Evolutionary conservation across 2,797 vertebrate genomes (phyloP).

Genomic region (Alcedo atthis): DNA sequence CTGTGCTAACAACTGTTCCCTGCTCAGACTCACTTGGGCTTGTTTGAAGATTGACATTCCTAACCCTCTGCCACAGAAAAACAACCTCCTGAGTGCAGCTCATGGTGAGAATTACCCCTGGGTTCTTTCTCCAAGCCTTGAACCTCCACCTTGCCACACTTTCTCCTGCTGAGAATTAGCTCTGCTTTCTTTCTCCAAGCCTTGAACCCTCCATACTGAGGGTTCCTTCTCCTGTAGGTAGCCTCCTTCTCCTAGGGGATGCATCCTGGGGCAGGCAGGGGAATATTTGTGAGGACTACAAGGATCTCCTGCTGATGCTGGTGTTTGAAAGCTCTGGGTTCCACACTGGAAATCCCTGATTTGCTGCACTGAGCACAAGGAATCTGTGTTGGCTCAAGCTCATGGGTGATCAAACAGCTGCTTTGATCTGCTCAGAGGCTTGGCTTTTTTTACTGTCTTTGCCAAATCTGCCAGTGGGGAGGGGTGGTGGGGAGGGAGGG

Average conservation of each 20-base stretch:
- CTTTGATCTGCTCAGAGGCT: not conserved
- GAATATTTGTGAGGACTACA: not conserved
- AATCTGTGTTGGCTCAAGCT: not conserved
- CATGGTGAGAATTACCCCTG: not conserved
- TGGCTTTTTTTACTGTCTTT: slow-evolving; percentile 12
- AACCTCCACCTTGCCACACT: not conserved
- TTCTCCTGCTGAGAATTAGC: not conserved
- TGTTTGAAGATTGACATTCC: not conserved
- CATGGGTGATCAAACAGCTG: not conserved
- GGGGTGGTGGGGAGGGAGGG: not conserved
- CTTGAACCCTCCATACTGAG: not conserved
- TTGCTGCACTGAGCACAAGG: not conserved
- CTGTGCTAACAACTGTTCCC: not conserved
- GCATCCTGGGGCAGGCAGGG: not conserved
- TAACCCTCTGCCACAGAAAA: not conserved
- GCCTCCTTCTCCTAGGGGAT: not conserved
- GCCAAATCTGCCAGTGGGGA: not conserved
- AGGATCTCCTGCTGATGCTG: not conserved
- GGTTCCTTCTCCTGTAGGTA: not conserved
- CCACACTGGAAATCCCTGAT: not conserved
- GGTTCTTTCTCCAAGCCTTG: not conserved
- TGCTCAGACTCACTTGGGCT: not conserved
- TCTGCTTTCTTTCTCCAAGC: not conserved
- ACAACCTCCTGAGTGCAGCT: not conserved
- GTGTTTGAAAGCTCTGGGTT: not conserved